Percentiles rank a stretch among this genome's conserved stretches.
phyloP scores from a whole-genome alignment of 92 coral and sea anemone species.

The Hydrozoanthus gracilis region DNA sequence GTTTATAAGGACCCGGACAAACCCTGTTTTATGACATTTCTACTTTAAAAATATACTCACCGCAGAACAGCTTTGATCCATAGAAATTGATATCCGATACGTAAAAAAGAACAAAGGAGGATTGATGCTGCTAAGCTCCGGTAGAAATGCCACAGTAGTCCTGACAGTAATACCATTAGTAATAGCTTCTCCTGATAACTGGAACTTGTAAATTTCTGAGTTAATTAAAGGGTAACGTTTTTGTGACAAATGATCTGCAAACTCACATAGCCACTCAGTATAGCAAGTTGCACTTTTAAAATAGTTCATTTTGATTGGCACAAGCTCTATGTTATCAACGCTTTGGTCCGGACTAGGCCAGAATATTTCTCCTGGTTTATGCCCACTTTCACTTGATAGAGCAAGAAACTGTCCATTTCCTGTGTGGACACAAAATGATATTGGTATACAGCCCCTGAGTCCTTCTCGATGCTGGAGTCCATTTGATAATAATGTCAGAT shows the following conservation, averaged over 20 bases:
- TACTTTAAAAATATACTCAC: conserved; percentile 52
- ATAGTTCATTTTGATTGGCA: conserved; percentile 77
- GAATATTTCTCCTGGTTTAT: conserved; percentile 83
- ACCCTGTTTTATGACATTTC: background rate
- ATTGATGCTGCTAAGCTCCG: conserved; percentile 90
- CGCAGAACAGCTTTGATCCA: conserved; percentile 77
- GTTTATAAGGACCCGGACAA: background rate
- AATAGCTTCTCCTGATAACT: conserved; percentile 66
- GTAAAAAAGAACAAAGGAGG: conserved; percentile 97
- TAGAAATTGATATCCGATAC: conserved; percentile 92
- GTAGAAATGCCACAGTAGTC: conserved; percentile 91
- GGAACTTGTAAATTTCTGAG: conserved; percentile 86
- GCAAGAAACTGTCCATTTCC: conserved; percentile 98
- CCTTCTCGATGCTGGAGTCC: conserved; percentile 82
- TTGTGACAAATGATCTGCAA: conserved; percentile 75
- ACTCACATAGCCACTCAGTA: conserved; percentile 82
- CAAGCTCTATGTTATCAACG: conserved; percentile 54
- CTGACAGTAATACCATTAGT: conserved; percentile 82
- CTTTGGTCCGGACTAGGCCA: conserved; percentile 93
- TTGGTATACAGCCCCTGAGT: conserved; percentile 81
- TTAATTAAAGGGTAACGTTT: conserved; percentile 82
- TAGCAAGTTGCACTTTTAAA: conserved; percentile 80
- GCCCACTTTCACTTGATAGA: conserved; percentile 85
- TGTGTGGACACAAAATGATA: conserved; percentile 88
- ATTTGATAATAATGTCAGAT: conserved; percentile 68